Conservation (phyloP, 2,797 vertebrate species). For the Erethizon dorsatum region DNA sequence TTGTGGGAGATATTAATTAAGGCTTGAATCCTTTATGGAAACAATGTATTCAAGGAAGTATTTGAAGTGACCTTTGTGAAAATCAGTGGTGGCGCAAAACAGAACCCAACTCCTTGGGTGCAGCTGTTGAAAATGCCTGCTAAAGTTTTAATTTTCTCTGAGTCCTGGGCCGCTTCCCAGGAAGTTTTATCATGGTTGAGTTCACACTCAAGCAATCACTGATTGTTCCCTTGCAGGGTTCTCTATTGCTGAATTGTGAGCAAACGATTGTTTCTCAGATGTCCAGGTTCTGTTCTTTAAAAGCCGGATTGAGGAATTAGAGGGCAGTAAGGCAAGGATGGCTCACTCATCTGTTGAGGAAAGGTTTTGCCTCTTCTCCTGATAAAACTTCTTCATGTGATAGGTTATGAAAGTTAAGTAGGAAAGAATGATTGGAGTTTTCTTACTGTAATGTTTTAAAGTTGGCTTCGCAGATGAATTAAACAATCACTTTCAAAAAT, state of each 20-base stretch:
- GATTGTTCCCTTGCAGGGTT: slow-evolving; percentile 82
- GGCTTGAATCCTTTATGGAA: slow-evolving; percentile 72
- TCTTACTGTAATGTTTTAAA: slow-evolving; percentile 64
- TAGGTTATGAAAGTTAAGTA: slow-evolving; percentile 68
- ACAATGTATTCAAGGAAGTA: slow-evolving; percentile 26
- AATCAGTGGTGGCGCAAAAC: slow-evolving; percentile 53
- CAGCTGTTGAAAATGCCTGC: background rate
- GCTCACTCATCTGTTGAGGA: slow-evolving; percentile 52
- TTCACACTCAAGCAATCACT: slow-evolving; percentile 78
- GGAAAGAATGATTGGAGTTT: background rate
- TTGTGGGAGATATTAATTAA: slow-evolving; percentile 79
- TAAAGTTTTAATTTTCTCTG: slow-evolving; percentile 53
- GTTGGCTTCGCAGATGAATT: slow-evolving; percentile 47
- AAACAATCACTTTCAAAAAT: slow-evolving; percentile 43
- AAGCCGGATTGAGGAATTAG: slow-evolving; percentile 84
- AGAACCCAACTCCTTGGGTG: background rate
- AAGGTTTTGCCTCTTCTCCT: slow-evolving; percentile 70
- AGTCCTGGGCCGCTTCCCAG: background rate
- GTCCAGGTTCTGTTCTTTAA: slow-evolving; percentile 65
- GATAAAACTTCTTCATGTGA: slow-evolving; percentile 58
- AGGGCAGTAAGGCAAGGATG: slow-evolving; percentile 83
- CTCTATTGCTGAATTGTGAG: slow-evolving; percentile 70
- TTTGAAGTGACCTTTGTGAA: slow-evolving; percentile 30
- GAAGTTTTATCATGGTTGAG: slow-evolving; percentile 69
- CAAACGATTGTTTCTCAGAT: slow-evolving; percentile 82